Evolutionary conservation across 2,113 vertebrate species (phyloP).

Genomic region (Aythya baeri): DNA sequence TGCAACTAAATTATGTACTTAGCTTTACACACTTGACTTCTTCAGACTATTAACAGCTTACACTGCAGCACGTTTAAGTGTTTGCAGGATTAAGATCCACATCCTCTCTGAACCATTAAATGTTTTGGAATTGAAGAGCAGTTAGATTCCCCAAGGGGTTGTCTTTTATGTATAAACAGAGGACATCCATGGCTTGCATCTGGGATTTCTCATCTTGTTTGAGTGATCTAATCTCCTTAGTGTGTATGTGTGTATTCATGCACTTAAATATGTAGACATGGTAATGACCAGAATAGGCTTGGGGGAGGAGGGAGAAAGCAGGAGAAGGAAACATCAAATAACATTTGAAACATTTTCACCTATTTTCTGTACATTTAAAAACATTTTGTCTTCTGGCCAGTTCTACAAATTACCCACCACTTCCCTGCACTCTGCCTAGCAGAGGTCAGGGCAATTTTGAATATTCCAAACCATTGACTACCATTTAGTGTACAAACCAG

Average conservation of each 20-base stretch:
- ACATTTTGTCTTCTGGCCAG: background rate
- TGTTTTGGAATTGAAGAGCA: constrained; percentile 18
- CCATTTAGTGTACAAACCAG: background rate
- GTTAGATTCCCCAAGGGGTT: constrained; percentile 15
- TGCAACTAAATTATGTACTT: constrained; percentile 53
- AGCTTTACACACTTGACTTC: constrained; percentile 58
- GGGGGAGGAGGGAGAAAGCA: background rate
- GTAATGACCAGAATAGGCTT: constrained; percentile 2
- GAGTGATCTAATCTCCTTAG: constrained; percentile 15
- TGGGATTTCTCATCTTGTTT: constrained; percentile 48
- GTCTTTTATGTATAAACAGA: constrained; percentile 13
- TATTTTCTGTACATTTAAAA: background rate
- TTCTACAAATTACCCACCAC: background rate
- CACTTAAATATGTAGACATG: background rate
- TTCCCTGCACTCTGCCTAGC: background rate
- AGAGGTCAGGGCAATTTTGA: background rate
- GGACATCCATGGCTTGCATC: constrained; percentile 24
- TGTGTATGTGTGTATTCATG: background rate
- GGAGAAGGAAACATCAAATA: background rate
- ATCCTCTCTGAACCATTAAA: constrained; percentile 29
- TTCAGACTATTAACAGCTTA: constrained; percentile 24
- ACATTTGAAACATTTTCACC: background rate
- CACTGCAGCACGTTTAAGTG: background rate
- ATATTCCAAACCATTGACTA: background rate
- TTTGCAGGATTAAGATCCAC: constrained; percentile 24